Percentiles rank a stretch among this genome's conserved stretches.
These are phyloP conservation scores for Colius striatus DNA, from an alignment of 2,113 vertebrate genomes.

Conservation along the genomic window DNA sequence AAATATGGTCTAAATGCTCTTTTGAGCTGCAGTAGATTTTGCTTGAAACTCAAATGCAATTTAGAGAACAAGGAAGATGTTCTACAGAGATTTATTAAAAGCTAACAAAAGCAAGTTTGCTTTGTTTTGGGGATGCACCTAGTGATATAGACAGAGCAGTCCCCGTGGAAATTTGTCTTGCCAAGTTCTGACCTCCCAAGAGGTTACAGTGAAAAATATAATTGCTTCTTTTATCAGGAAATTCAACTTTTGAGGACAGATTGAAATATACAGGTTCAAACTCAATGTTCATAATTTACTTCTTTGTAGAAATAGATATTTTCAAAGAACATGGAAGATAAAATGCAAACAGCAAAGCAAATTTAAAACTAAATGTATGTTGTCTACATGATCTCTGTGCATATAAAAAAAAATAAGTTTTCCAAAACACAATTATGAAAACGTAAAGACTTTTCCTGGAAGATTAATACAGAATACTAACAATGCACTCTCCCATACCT, in stretches of 20 bases:
- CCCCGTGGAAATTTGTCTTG: not conserved
- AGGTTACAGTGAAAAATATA: not conserved
- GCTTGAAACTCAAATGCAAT: not conserved
- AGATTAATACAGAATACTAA: not conserved
- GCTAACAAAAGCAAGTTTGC: not conserved
- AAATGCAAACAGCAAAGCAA: not conserved
- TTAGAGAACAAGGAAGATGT: not conserved
- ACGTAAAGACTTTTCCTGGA: not conserved
- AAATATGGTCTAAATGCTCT: not conserved
- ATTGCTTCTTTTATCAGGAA: not conserved
- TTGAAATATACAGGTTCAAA: not conserved
- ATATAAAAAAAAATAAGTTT: not conserved
- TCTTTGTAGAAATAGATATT: not conserved
- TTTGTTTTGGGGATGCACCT: not conserved
- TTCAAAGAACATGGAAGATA: not conserved
- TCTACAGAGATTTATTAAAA: not conserved
- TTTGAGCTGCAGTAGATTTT: not conserved
- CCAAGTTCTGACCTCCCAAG: not conserved
- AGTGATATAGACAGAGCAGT: not conserved
- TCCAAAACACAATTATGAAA: not conserved
- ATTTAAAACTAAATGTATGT: not conserved
- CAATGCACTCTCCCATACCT: not conserved
- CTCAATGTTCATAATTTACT: not conserved
- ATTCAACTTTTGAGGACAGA: not conserved
- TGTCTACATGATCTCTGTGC: not conserved